Conservation (phyloP, 2,888 invertebrate species). For the Resseliella maxima region DNA sequence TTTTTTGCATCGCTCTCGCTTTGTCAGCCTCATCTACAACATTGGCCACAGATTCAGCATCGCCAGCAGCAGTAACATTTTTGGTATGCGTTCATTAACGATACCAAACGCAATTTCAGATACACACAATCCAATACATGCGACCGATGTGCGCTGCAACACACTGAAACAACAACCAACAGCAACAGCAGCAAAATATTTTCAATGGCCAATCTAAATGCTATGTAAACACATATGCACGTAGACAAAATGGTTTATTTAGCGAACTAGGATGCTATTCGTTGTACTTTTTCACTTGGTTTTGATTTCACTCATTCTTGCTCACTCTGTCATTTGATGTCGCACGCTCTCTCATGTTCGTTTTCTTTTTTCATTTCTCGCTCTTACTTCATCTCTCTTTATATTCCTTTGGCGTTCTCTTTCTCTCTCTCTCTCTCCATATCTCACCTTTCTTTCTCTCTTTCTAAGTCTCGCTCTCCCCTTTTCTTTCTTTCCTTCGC, state of each 20-base stretch:
- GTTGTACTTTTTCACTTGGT: neutral
- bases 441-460: no score
- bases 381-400: no score
- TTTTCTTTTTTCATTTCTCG: no score
- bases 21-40: neutral
- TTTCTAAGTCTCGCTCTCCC: no score
- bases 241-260: slow-evolving; percentile 39
- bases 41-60: neutral
- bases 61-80: neutral
- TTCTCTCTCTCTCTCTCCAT: no score
- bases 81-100: slow-evolving; percentile 47
- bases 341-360: neutral
- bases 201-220: slow-evolving; percentile 41
- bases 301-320: neutral
- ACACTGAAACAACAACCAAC: neutral
- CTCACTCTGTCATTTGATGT: no score
- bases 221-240: slow-evolving; percentile 36
- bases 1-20: neutral
- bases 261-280: neutral
- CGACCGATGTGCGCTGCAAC: neutral
- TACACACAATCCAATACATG: slow-evolving; percentile 39
- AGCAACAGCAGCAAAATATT: neutral
- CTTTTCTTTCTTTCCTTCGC: no score
- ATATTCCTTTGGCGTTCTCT: no score
- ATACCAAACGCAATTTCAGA: neutral